Conservation (phyloP, 2,888 invertebrate genomes). For the Leptarthrus brevirostris region DNA sequence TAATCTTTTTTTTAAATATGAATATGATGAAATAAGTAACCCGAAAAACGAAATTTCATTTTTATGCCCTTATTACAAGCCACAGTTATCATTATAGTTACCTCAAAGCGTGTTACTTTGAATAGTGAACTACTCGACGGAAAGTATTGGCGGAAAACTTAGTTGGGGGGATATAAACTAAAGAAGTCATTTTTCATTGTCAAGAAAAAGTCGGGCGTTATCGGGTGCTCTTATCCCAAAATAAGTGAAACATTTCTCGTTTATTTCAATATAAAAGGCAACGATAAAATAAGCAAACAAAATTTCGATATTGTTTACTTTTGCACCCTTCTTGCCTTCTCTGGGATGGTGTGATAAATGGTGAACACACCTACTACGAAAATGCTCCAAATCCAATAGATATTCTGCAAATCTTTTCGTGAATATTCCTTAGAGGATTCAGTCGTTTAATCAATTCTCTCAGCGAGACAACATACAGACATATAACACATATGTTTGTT, state of each 20-base stretch:
- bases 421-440: conserved; percentile 7
- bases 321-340: neutral
- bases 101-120: too few relatives aligned
- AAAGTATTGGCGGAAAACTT: conserved; percentile 2
- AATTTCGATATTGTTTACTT: conserved; percentile 33
- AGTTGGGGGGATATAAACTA: conserved; percentile 4
- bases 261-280: conserved; percentile 45
- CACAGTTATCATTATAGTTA: too few relatives aligned
- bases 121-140: too few relatives aligned
- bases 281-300: conserved; percentile 41
- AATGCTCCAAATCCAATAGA: conserved; percentile 25
- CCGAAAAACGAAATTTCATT: too few relatives aligned
- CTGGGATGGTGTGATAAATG: conserved; percentile 23
- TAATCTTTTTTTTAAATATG: too few relatives aligned
- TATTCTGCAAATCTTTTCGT: neutral
- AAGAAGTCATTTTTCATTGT: conserved; percentile 38
- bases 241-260: conserved; percentile 48
- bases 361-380: conserved; percentile 27
- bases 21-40: too few relatives aligned
- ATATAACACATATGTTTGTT: too few relatives aligned
- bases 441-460: neutral
- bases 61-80: too few relatives aligned
- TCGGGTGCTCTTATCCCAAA: conserved; percentile 24
- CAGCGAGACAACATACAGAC: neutral
- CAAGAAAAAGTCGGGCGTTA: conserved; percentile 28